Conservation (phyloP, 2,888 invertebrate species). For the Drosophila koepferae region DNA sequence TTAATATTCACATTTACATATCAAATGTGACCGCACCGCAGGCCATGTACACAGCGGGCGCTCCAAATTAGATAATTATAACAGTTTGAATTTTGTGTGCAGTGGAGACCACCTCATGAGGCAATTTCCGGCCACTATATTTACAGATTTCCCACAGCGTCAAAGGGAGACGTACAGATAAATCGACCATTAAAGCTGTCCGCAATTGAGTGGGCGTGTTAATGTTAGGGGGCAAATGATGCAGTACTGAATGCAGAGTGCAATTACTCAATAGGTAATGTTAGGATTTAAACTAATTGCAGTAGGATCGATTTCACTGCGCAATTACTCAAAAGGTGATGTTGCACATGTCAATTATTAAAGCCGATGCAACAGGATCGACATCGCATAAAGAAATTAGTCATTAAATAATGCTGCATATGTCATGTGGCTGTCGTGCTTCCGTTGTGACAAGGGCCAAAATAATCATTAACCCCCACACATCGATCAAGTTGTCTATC, state of each 20-base stretch:
- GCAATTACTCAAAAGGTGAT: conserved; percentile 19
- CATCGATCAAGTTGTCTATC: conserved; percentile 19
- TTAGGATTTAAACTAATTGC: not conserved
- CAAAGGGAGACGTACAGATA: not conserved
- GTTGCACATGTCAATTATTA: not conserved
- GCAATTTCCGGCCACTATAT: conserved; percentile 19
- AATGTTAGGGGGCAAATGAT: not conserved
- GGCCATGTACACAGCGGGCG: conserved; percentile 36
- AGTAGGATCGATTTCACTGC: conserved; percentile 1
- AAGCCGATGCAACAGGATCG: conserved; percentile 2
- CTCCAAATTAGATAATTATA: conserved; percentile 15
- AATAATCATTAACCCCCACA: conserved; percentile 45
- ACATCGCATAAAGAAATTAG: conserved; percentile 12
- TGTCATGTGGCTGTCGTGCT: conserved; percentile 36
- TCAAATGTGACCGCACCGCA: conserved; percentile 20
- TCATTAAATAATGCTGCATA: conserved; percentile 12
- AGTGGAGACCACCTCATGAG: conserved; percentile 29
- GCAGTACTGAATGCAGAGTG: conserved; percentile 7
- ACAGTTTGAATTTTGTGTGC: conserved; percentile 7
- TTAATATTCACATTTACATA: conserved; percentile 13
- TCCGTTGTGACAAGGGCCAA: conserved; percentile 38
- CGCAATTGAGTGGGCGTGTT: conserved; percentile 4
- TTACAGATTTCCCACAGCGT: conserved; percentile 9
- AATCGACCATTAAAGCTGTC: conserved; percentile 17
- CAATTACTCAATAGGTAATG: conserved; percentile 25